Evolutionary conservation across 2,113 vertebrate genomes (phyloP).

Genomic region (Polypterus bichir): DNA sequence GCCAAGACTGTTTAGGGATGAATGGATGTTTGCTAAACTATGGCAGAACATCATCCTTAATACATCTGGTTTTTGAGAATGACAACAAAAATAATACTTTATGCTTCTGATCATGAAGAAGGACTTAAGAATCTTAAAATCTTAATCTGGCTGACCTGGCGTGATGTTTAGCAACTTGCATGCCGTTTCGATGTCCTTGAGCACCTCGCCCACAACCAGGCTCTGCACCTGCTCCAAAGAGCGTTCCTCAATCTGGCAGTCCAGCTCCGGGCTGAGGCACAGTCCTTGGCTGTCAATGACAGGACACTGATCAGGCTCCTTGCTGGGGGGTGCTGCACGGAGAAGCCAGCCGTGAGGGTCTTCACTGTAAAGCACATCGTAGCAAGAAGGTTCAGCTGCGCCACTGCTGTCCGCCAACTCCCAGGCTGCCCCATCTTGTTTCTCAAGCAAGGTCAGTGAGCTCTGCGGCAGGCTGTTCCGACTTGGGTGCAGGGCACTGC

Average conservation of each 20-base stretch:
- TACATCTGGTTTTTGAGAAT: too few species aligned
- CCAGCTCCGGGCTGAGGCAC: conserved; percentile 55
- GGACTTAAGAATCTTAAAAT: too few species aligned
- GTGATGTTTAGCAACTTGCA: conserved; percentile 93
- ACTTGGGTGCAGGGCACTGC: conserved; percentile 28
- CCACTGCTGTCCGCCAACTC: conserved; percentile 53
- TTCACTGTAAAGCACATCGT: conserved; percentile 70
- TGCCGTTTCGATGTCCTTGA: conserved; percentile 92
- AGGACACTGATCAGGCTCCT: conserved; percentile 85
- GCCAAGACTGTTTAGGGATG: too few species aligned
- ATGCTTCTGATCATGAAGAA: too few species aligned
- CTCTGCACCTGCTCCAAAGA: conserved; percentile 92
- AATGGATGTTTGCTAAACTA: too few species aligned
- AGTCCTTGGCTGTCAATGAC: conserved; percentile 86
- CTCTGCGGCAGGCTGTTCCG: conserved; percentile 42
- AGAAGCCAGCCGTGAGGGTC: conserved; percentile 57
- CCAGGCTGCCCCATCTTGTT: conserved; percentile 32
- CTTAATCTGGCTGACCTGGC: conserved; percentile 47
- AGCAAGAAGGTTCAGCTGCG: conserved; percentile 69
- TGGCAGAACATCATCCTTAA: too few species aligned
- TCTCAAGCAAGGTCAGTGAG: conserved; percentile 46
- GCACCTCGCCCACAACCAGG: conserved; percentile 90
- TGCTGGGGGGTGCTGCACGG: conserved; percentile 24
- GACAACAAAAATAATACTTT: too few species aligned
- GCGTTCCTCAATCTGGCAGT: conserved; percentile 72